Evolutionary conservation across 1,140 invertebrate genomes (phyloP).

Genomic region (Wasmannia auropunctata): DNA sequence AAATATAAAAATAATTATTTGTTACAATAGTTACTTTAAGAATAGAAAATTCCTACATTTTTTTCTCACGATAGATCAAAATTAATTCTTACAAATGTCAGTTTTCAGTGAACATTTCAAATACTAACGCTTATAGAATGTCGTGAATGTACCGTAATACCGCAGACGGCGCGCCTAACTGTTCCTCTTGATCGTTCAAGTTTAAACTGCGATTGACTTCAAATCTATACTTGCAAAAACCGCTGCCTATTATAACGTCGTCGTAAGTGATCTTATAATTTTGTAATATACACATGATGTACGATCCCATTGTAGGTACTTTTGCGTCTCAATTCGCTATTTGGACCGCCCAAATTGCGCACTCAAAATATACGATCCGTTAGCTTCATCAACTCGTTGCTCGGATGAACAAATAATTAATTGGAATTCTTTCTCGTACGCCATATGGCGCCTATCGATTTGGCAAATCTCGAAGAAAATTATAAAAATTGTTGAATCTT

Average conservation of each 20-base stretch:
- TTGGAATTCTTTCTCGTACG: not conserved
- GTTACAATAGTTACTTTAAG: not conserved
- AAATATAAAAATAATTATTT: not conserved
- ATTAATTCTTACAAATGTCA: not conserved
- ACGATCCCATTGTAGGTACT: not conserved
- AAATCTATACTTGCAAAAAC: not conserved
- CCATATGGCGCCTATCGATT: not conserved
- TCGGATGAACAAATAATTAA: not conserved
- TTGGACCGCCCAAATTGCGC: not conserved
- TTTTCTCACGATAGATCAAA: not conserved
- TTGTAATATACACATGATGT: not conserved
- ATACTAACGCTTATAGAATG: not conserved
- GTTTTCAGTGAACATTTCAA: not conserved
- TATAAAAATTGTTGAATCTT: not conserved
- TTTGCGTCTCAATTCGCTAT: not conserved
- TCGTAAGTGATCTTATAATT: not conserved
- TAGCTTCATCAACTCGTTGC: not conserved
- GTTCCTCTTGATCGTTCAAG: slow-evolving; percentile 26
- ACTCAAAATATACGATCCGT: not conserved
- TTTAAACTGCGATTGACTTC: not conserved
- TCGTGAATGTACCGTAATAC: slow-evolving; percentile 35
- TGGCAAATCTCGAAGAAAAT: slow-evolving; percentile 9
- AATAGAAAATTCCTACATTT: not conserved
- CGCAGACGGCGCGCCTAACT: slow-evolving; percentile 13
- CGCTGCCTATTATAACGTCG: not conserved